phyloP scores from a whole-genome alignment of 2,797 vertebrate genomes.

The Dipus sagitta region DNA sequence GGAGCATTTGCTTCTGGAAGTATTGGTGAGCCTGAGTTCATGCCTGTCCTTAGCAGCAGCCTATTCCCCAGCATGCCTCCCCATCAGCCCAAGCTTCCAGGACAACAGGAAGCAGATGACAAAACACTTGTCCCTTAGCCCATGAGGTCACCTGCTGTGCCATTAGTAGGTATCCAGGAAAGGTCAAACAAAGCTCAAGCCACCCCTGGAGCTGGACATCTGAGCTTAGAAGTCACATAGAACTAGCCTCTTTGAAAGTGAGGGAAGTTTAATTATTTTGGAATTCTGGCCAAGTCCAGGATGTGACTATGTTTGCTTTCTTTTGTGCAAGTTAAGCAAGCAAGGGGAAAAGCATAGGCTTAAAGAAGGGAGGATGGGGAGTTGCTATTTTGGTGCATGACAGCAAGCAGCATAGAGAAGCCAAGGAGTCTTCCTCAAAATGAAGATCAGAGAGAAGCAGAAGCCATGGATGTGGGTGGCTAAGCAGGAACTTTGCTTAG shows the following conservation, averaged over 20 bases:
- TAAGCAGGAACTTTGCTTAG: not conserved
- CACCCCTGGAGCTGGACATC: conserved; percentile 85
- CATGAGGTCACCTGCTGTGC: conserved; percentile 73
- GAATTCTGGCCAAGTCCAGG: conserved; percentile 86
- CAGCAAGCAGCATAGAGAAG: conserved; percentile 69
- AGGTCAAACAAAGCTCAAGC: conserved; percentile 85
- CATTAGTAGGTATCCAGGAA: conserved; percentile 78
- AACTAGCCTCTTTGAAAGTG: conserved; percentile 85
- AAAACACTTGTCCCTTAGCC: conserved; percentile 78
- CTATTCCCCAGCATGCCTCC: not conserved
- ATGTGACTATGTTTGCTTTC: conserved; percentile 89
- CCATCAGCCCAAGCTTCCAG: conserved; percentile 50
- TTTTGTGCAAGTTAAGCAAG: conserved; percentile 85
- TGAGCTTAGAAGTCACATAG: conserved; percentile 79
- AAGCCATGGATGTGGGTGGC: conserved; percentile 73
- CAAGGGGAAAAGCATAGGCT: not conserved
- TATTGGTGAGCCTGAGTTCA: not conserved
- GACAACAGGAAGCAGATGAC: conserved; percentile 86
- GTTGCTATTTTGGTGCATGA: conserved; percentile 87
- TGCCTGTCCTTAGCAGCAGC: conserved; percentile 13
- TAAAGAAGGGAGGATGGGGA: conserved; percentile 5
- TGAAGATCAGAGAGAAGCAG: conserved; percentile 70
- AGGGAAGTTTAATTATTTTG: conserved; percentile 88
- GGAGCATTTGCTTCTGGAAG: not conserved
- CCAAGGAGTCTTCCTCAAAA: conserved; percentile 76